phyloP scores from a whole-genome alignment of 2,113 vertebrate genomes.

The Zapus hudsonius region DNA sequence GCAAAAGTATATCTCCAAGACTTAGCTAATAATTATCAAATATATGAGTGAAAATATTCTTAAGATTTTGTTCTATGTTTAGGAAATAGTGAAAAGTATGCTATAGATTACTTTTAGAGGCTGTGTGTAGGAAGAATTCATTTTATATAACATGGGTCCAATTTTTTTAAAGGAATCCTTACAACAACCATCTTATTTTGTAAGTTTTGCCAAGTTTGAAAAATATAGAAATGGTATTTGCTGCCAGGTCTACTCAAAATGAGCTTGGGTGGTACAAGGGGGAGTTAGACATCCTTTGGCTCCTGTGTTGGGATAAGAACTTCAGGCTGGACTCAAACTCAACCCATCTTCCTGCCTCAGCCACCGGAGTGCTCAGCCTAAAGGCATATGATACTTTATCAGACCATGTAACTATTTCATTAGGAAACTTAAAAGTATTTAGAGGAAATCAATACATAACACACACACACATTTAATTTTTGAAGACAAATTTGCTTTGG shows the following conservation, averaged over 20 bases:
- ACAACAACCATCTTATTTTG: not conserved
- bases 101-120: not conserved
- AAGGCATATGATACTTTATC: not conserved
- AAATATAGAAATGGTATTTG: not conserved
- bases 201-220: not conserved
- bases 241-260: too few species aligned
- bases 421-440: too few species aligned
- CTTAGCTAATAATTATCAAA: not conserved
- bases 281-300: not conserved
- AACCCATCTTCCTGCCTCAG: too few species aligned
- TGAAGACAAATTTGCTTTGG: too few species aligned
- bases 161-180: not conserved
- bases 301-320: not conserved
- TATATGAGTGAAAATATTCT: not conserved
- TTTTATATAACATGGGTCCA: too few species aligned
- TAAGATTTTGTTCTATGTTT: not conserved
- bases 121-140: too few species aligned
- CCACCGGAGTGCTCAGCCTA: too few species aligned
- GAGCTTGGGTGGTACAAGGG: rapidly evolving
- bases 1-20: not conserved
- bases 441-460: too few species aligned
- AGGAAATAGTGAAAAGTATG: not conserved
- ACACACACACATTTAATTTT: not conserved
- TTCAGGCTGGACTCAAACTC: not conserved
- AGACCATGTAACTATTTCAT: not conserved